Conservation (phyloP, 2,888 invertebrate species). For the Orchesellides sinensis region DNA sequence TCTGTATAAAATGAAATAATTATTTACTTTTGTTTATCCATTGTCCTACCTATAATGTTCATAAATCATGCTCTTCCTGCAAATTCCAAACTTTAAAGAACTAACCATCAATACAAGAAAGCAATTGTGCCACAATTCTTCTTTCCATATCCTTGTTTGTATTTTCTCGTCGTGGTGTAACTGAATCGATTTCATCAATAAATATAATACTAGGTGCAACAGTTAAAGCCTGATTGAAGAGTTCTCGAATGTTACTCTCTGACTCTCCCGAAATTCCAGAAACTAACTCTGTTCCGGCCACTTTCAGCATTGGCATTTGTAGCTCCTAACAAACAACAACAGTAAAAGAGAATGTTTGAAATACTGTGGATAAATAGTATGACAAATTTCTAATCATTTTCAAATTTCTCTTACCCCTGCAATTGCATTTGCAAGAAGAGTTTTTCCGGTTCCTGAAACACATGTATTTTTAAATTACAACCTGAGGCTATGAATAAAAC, state of each 20-base stretch:
- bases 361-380: not conserved
- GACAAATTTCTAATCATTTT: not conserved
- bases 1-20: conserved; percentile 76
- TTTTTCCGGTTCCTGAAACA: conserved; percentile 80
- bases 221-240: conserved; percentile 90
- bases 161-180: conserved; percentile 92
- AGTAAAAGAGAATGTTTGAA: not conserved
- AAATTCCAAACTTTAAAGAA: too few relatives aligned
- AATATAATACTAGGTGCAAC: conserved; percentile 91
- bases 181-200: conserved; percentile 98
- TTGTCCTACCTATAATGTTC: too few relatives aligned
- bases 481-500: too few relatives aligned
- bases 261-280: conserved; percentile 92
- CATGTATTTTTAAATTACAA: not conserved
- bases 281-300: conserved; percentile 94
- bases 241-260: conserved; percentile 92
- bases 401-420: conserved; percentile 82
- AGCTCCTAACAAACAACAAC: conserved; percentile 82
- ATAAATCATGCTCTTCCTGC: too few relatives aligned
- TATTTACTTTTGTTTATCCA: too few relatives aligned
- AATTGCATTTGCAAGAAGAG: conserved; percentile 87
- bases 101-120: conserved; percentile 91
- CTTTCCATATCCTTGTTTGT: conserved; percentile 98
- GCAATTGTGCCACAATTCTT: conserved; percentile 94
- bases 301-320: conserved; percentile 88